Evolutionary conservation across 2,113 vertebrate genomes (phyloP).

Genomic region (Daboia siamensis): DNA sequence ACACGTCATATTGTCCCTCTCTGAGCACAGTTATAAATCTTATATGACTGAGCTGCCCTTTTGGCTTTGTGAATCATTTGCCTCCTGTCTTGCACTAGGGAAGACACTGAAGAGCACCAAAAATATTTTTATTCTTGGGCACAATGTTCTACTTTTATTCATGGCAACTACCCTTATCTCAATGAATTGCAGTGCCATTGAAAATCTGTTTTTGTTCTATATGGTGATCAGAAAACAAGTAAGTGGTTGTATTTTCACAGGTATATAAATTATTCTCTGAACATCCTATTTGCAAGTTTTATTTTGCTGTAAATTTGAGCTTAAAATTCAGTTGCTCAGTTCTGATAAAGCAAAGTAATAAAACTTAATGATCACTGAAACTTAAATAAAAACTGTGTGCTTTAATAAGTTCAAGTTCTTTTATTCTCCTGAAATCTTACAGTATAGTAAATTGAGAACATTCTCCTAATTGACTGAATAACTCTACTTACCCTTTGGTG

Average conservation of each 20-base stretch:
- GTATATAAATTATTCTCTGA: conserved; percentile 32
- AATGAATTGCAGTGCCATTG: conserved; percentile 26
- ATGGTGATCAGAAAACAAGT: conserved; percentile 41
- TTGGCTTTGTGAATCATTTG: neutral
- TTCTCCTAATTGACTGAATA: conserved; percentile 42
- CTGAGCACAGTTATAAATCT: neutral
- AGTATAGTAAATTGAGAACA: conserved; percentile 43
- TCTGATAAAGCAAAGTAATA: conserved; percentile 56
- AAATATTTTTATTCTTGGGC: neutral
- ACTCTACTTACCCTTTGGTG: conserved; percentile 22
- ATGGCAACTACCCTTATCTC: conserved; percentile 14
- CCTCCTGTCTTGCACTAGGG: neutral
- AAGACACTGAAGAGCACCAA: neutral
- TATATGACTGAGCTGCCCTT: neutral
- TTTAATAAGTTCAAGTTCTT: conserved; percentile 43
- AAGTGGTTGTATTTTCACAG: conserved; percentile 30
- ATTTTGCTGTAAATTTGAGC: conserved; percentile 58
- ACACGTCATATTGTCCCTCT: neutral
- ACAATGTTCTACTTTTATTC: neutral
- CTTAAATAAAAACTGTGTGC: conserved; percentile 43
- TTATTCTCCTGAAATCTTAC: conserved; percentile 31
- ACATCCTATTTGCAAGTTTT: conserved; percentile 50
- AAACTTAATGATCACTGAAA: conserved; percentile 58
- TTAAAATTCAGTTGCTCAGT: conserved; percentile 62
- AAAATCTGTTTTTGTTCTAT: conserved; percentile 32